Evolutionary conservation across 2,797 vertebrate genomes (phyloP).

Genomic region (Coluber constrictor): DNA sequence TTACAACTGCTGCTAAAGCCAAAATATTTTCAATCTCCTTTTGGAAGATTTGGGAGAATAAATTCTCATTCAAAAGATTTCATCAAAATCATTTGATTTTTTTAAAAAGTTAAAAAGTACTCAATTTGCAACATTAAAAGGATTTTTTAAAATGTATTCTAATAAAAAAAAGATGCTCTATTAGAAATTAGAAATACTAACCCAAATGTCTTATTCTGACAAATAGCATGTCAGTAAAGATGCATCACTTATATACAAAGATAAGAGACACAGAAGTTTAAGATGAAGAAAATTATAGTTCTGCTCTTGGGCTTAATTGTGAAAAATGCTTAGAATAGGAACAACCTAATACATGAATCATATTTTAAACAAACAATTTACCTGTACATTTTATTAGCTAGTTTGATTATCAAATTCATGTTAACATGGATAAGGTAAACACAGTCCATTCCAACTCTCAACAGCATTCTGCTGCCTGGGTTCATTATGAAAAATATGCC

Average conservation of each 20-base stretch:
- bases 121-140: slow-evolving; percentile 19
- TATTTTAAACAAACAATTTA: not conserved
- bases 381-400: slow-evolving; percentile 20
- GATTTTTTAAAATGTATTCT: not conserved
- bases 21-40: not conserved
- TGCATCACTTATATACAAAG: not conserved
- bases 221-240: not conserved
- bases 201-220: not conserved
- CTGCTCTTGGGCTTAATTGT: slow-evolving; percentile 9
- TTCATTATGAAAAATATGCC: not conserved
- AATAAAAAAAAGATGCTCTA: not conserved
- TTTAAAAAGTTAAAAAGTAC: slow-evolving; percentile 1
- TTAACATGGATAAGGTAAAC: not conserved
- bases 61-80: slow-evolving; percentile 9
- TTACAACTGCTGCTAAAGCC: not conserved
- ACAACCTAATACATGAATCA: not conserved
- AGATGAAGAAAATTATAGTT: slow-evolving; percentile 6
- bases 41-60: not conserved
- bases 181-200: not conserved
- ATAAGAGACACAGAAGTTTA: slow-evolving; percentile 12
- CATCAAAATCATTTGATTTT: not conserved
- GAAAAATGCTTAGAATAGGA: slow-evolving; percentile 8
- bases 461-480: not conserved
- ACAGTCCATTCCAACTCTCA: not conserved
- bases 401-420: not conserved